Evolutionary conservation across 2,888 invertebrate species (phyloP), one percentile per base, ranked within the genome.

Genomic region (Galerucella pusilla): DNA sequence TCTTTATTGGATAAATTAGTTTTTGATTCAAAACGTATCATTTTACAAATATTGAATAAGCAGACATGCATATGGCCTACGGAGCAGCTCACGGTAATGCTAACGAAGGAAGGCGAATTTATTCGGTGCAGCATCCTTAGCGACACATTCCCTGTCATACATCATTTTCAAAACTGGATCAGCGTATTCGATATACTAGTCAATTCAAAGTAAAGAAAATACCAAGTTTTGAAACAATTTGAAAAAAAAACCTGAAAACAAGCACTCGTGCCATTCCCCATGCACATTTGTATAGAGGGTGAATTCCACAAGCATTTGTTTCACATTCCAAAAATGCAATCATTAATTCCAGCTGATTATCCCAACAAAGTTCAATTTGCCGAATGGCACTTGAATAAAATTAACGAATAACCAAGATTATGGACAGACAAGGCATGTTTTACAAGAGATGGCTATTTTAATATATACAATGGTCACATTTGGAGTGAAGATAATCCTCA

Each of bases 401-500:
- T 11, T 61, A 28, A 28, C 28, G 35, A 61, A 2, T 14, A 28
- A 28, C 65, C 65, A 11, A 65, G 20, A 65, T 65, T 65, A 46
- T 65, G n/a, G 45, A 65, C 46, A 46, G 46, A 65, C 42, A 45
- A 42, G 65, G 65, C 49, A 20, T 46, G n/a, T 20, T 65, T 65
- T 46, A 63, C 65, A 16, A 45, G 65, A 11, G 65, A 65, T 65
- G 46, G 49, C 46, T 16, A 46, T 25, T 65, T 65, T 20, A 46
- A 49, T 65, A 65, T 9, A 16, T 14, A 49, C 20, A 65, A 65
- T 46, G 25, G 20, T 16, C 65, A 65, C 25, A 49, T 49, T 46
- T 65, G n/a, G 46, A 65, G 46, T 46, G 35, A 63, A 46, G 45
- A 70, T 28, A 70, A 70, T 70, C 70, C 70, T 46, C 52, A 63